A percentile compares a stretch with the other conserved stretches of the same genome.
Conservation (phyloP, 2,888 invertebrate genomes). For the Ferdinandea cuprea region DNA sequence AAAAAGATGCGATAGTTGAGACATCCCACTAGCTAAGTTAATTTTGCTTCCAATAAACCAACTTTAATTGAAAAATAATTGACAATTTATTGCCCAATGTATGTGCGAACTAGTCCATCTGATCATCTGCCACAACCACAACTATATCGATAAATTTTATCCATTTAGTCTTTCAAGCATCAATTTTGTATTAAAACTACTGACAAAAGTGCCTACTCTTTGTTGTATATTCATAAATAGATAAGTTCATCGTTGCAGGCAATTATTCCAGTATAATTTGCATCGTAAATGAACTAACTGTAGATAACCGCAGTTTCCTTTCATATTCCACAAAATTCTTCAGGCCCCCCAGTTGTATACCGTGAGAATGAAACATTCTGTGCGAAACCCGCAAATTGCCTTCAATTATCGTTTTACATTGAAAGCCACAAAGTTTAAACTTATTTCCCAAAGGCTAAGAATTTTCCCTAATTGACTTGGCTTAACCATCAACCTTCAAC, state of each 20-base stretch:
- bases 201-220: no score
- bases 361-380: conserved; percentile 9
- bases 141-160: no score
- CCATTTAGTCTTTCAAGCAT: no score
- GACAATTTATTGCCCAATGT: no score
- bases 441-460: neutral
- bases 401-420: neutral
- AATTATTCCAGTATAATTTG: conserved; percentile 32
- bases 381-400: neutral
- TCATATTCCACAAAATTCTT: no score
- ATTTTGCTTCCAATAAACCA: no score
- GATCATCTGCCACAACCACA: neutral
- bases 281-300: conserved; percentile 13
- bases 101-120: neutral
- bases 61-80: no score
- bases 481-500: neutral
- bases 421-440: neutral
- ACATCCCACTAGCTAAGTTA: no score
- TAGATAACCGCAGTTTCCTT: no score
- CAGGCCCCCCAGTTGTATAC: neutral
- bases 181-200: no score
- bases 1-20: no score
- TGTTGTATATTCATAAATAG: neutral
- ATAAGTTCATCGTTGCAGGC: neutral
- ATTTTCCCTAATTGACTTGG: neutral